phyloP scores from a whole-genome alignment of 2,113 vertebrate genomes.

The Sorex araneus region DNA sequence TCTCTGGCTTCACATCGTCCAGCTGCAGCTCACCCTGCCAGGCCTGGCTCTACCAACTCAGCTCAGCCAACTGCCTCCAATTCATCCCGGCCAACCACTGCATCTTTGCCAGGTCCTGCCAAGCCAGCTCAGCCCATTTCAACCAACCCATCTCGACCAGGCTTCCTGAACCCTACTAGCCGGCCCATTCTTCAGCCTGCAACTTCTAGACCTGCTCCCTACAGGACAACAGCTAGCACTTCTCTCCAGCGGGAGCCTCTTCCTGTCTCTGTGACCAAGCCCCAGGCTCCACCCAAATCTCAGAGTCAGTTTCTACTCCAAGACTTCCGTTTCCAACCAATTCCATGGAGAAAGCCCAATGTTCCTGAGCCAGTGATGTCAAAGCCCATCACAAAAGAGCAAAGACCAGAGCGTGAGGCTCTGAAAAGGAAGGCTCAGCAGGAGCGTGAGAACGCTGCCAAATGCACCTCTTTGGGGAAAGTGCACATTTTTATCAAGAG shows the following conservation, averaged over 20 bases:
- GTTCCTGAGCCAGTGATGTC: conserved; percentile 59
- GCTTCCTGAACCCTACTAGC: not conserved
- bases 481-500: conserved; percentile 54
- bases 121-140: not conserved
- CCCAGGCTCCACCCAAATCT: not conserved
- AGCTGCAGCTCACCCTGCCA: not conserved
- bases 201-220: too few species aligned
- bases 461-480: conserved; percentile 48
- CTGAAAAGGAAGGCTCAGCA: conserved; percentile 70
- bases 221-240: not conserved
- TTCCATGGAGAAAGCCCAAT: not conserved
- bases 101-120: not conserved
- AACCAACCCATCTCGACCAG: rapidly evolving
- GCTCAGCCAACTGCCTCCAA: not conserved
- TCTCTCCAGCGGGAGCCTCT: not conserved
- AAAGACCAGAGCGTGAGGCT: conserved; percentile 61
- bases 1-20: not conserved
- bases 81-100: not conserved
- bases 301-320: conserved; percentile 31
- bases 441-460: conserved; percentile 63
- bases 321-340: conserved; percentile 50
- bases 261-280: not conserved
- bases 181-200: not conserved
- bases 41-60: not conserved
- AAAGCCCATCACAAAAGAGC: conserved; percentile 56